Base-by-base conservation (phyloP, 92 coral and sea anemone genomes). In the Actinostola sp. region DNA sequence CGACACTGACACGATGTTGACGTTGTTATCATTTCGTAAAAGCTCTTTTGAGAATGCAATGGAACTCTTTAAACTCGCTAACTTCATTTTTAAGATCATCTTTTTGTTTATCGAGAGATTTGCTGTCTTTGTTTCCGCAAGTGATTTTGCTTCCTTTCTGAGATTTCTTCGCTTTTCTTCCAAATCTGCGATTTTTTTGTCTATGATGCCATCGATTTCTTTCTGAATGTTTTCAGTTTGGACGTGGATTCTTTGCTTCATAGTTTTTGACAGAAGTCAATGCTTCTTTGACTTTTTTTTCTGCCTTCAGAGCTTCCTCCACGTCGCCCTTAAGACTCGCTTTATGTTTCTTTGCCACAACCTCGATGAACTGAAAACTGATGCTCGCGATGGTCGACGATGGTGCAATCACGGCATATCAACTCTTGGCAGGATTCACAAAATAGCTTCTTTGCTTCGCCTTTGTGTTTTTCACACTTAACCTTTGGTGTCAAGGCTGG, bases 391-490 rank as follows among this genome's bases (percentile, higher is more conserved):
- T 88, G 93, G 61, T 88, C 77, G 2, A 84, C 41, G 9, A 84
- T 74, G 21, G 80, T 74, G 70, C 93, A 88, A 12, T 88, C 89
- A 17, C 93, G 58, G 39, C 93, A 88, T 10, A 81, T 77, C 5
- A 85, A 77, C 65, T 62, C 46, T 11, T 85, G 49, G 31, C 94
- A 89, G 38, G 87, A 78, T 57, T 81, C 80, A 25, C 94, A 89
- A 53, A 66, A 85, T 12, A 89, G 82, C 63, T 85, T 85, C 5
- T 75, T 21, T 27, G 44, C 59, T 64, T 89, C 87, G n/a, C 76
- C 93, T 9, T 75, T 59, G 45, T 89, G 94, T 14, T 80, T 82
- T 0, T 64, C 30, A 56, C 94, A 89, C 44, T 78, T 13, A 20
- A 61, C 34, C 0, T 83, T 55, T 20, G 81, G 77, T 2, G 57